phyloP scores from a whole-genome alignment of 2,113 vertebrate species.

The Chaetodon trifascialis region DNA sequence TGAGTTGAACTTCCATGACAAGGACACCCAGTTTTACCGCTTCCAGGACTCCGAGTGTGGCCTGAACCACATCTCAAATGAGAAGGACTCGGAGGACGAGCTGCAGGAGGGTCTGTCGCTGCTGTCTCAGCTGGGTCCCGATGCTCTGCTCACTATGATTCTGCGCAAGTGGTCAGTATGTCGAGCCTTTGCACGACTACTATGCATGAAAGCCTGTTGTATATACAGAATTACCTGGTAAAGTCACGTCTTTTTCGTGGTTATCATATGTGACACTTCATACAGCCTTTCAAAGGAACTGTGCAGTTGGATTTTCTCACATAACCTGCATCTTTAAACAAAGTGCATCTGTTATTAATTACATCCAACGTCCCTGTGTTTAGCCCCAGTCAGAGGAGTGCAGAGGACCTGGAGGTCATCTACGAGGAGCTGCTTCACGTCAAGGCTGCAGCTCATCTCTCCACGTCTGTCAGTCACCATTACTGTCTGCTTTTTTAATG shows the following conservation, averaged over 20 bases:
- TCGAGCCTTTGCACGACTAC: neutral
- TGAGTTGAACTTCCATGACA: conserved; percentile 94
- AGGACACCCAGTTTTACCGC: conserved; percentile 94
- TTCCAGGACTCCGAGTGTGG: conserved; percentile 86
- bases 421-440: conserved; percentile 96
- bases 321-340: neutral
- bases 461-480: conserved; percentile 87
- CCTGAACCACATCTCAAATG: conserved; percentile 73
- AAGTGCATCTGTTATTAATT: neutral
- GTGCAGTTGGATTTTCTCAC: neutral
- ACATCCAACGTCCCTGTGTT: neutral
- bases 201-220: neutral
- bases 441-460: conserved; percentile 94
- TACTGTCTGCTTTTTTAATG: neutral
- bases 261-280: too few relatives aligned
- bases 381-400: conserved; percentile 91
- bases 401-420: conserved; percentile 94
- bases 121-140: conserved; percentile 91
- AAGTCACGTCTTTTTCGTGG: too few relatives aligned
- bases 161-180: conserved; percentile 92
- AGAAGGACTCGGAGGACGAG: conserved; percentile 89
- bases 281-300: too few relatives aligned
- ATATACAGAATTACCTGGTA: neutral
- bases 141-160: conserved; percentile 93
- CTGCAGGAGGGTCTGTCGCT: conserved; percentile 89